Percentiles rank a stretch among this genome's conserved stretches.
Evolutionary conservation across 2,113 vertebrate species (phyloP).

Genomic region (Oreochromis tanganicae): DNA sequence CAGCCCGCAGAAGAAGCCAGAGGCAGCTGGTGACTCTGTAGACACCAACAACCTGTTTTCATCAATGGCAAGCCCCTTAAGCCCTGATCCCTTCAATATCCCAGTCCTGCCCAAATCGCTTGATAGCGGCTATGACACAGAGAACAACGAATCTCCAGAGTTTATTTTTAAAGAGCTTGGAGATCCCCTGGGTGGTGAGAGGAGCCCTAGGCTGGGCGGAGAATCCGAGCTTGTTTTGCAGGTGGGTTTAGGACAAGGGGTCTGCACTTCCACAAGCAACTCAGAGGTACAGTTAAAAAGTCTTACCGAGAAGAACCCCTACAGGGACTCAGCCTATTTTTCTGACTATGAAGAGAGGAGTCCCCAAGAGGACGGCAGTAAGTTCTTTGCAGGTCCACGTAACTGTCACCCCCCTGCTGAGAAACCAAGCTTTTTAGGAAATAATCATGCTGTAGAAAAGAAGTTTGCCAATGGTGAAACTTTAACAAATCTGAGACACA

Average conservation of each 20-base stretch:
- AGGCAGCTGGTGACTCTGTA: constrained; percentile 71
- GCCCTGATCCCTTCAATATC: constrained; percentile 67
- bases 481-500: constrained; percentile 31
- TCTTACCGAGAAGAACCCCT: constrained; percentile 79
- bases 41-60: constrained; percentile 79
- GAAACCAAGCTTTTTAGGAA: constrained; percentile 7
- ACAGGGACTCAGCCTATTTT: constrained; percentile 93
- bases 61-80: constrained; percentile 76
- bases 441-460: constrained; percentile 4
- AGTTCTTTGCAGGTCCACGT: constrained; percentile 51
- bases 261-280: constrained; percentile 42
- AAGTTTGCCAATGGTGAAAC: constrained; percentile 6
- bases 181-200: constrained; percentile 54
- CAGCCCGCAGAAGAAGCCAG: constrained; percentile 77
- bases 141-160: constrained; percentile 94
- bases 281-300: constrained; percentile 67
- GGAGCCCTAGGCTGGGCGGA: constrained; percentile 27
- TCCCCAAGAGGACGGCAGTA: constrained; percentile 67
- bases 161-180: constrained; percentile 86
- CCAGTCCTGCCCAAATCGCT: constrained; percentile 81
- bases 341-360: constrained; percentile 88
- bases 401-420: constrained; percentile 8
- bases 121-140: constrained; percentile 95
- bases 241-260: constrained; percentile 51
- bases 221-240: constrained; percentile 65